Conservation (phyloP, 1,140 invertebrate genomes). For the Calosoma granatense region DNA sequence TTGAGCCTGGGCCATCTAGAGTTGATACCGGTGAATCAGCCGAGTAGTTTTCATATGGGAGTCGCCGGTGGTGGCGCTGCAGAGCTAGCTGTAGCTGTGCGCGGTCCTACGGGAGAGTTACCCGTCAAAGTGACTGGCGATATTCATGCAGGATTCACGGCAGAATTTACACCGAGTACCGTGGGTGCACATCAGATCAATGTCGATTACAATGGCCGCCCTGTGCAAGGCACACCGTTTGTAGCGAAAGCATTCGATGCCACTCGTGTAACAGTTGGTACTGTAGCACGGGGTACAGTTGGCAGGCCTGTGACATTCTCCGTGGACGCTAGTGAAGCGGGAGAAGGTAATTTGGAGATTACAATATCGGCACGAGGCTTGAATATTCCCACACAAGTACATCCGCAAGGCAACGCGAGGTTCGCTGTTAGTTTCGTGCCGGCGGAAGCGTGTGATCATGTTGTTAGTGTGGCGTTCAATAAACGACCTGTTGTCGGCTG, state of each 20-base stretch:
- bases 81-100: constrained; percentile 78
- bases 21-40: constrained; percentile 76
- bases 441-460: constrained; percentile 84
- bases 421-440: constrained; percentile 96
- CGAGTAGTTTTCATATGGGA: constrained; percentile 80
- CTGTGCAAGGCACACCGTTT: constrained; percentile 81
- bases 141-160: constrained; percentile 73
- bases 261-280: constrained; percentile 75
- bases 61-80: constrained; percentile 78
- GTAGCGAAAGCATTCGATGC: constrained; percentile 89
- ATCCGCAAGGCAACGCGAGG: constrained; percentile 76
- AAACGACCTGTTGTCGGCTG: constrained; percentile 70
- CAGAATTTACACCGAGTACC: constrained; percentile 81
- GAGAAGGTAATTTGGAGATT: constrained; percentile 96
- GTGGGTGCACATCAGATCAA: constrained; percentile 80
- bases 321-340: constrained; percentile 91
- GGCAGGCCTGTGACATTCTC: constrained; percentile 84
- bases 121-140: constrained; percentile 85
- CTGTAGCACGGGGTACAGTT: constrained; percentile 68
- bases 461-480: constrained; percentile 95
- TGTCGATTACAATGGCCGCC: constrained; percentile 77
- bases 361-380: constrained; percentile 87
- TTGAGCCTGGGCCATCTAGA: constrained; percentile 72
- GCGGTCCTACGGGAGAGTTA: constrained; percentile 66
- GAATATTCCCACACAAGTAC: constrained; percentile 96